Percentiles rank a stretch among this genome's conserved stretches.
Conservation (phyloP, 2,797 vertebrate genomes). For the Acanthopagrus latus region DNA sequence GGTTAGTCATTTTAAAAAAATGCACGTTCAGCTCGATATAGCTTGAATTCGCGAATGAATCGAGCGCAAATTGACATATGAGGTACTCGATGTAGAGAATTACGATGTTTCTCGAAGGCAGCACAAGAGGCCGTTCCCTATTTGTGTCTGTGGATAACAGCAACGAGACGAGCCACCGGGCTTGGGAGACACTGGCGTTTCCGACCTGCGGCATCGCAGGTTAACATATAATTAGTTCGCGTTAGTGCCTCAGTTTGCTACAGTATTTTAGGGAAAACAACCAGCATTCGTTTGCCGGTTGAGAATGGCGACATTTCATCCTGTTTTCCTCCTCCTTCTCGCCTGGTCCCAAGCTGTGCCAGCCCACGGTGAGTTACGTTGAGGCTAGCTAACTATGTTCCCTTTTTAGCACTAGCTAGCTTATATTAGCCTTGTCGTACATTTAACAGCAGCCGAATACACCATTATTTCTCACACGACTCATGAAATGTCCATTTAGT, state of each 20-base stretch:
- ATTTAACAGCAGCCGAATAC: fast-evolving
- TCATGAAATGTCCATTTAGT: fast-evolving
- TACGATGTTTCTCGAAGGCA: background rate
- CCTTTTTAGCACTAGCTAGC: background rate
- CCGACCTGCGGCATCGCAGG: fast-evolving
- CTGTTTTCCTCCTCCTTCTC: background rate
- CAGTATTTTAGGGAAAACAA: fast-evolving
- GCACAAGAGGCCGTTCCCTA: fast-evolving
- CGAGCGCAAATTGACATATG: fast-evolving
- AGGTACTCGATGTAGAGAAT: background rate
- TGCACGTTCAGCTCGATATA: too few species aligned
- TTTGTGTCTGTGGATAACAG: fast-evolving
- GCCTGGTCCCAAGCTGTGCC: fast-evolving
- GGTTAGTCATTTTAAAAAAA: too few species aligned
- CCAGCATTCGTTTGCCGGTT: background rate
- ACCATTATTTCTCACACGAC: fast-evolving
- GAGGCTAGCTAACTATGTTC: background rate
- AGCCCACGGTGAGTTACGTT: conserved; percentile 13
- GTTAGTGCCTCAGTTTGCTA: background rate
- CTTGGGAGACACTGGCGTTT: background rate
- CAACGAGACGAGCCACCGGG: fast-evolving
- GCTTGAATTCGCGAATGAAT: background rate
- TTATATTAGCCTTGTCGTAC: too few species aligned
- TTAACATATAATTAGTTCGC: too few species aligned
- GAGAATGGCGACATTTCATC: fast-evolving